A percentile compares a stretch with the other conserved stretches of the same genome.
Conservation (phyloP, 2,797 vertebrate genomes). For the Euthynnus affinis region DNA sequence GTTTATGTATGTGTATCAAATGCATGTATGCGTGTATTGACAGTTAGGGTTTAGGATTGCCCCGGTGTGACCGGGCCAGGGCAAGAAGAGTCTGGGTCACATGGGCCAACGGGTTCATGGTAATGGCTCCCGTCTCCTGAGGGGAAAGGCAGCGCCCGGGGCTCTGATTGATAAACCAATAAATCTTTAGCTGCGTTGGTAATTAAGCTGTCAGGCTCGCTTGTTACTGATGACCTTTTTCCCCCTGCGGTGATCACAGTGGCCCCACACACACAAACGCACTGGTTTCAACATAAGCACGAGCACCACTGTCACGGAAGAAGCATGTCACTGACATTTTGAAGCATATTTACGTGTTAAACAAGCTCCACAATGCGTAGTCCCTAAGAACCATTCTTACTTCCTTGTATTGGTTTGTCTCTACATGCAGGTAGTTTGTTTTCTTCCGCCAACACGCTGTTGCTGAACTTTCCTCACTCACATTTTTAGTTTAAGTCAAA, state of each 20-base stretch:
- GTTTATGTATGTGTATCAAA: conserved; percentile 47
- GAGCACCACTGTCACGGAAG: conserved; percentile 58
- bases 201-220: conserved; percentile 95
- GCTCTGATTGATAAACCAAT: conserved; percentile 98
- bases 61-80: conserved; percentile 65
- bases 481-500: conserved; percentile 26
- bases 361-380: background rate
- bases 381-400: background rate
- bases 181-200: conserved; percentile 96
- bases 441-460: background rate
- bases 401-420: background rate
- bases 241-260: conserved; percentile 76
- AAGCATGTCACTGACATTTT: conserved; percentile 40
- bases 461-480: background rate
- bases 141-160: conserved; percentile 87
- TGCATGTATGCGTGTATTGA: conserved; percentile 45
- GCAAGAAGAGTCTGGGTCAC: conserved; percentile 84
- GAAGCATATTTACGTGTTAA: conserved; percentile 12
- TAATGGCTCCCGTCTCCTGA: conserved; percentile 89
- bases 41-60: conserved; percentile 56
- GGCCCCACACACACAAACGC: conserved; percentile 73
- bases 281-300: conserved; percentile 86
- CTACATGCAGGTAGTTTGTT: background rate
- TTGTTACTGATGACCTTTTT: conserved; percentile 89
- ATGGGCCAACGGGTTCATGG: conserved; percentile 87